Evolutionary conservation across 1,140 invertebrate genomes (phyloP), one percentile per base, ranked within the genome.

Genomic region (Scaptomyza pallida): DNA sequence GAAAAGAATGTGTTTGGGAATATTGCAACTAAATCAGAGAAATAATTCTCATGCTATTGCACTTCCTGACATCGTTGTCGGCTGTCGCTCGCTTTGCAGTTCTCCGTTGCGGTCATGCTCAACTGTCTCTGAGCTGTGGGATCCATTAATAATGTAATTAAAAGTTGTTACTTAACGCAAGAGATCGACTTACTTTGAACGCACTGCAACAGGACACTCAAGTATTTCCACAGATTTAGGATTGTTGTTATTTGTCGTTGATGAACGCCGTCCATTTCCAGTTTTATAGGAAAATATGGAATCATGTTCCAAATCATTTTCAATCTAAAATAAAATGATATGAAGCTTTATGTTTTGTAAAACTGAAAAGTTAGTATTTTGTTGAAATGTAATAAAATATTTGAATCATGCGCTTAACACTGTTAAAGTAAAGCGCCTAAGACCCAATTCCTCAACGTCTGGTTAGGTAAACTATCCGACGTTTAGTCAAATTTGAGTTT

Each of bases 1-100:
- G 59, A 85, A 89, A 92, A 91, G 90, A 80, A 92, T 91, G 91
- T 92, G 91, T 71, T 69, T 72, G 63, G 45, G 68, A 85, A 91
- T 89, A 88, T 77, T 78, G 72, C 72, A 91, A 91, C 90, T 91
- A 91, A 91, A 91, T 91, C 90, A 91, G 89, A 91, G 90, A 91
- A 91, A 91, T 91, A 91, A 91, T 91, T 91, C 90, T 94, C 94
- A 94, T 93, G 94, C 94, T 92, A 94, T 94, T 81, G 94, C 94
- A 92, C 93, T 94, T 59, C 94, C 94, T 73, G 94, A 94, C 94
- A 94, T 94, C 59, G 94, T 94, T 70, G 94, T 94, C 55, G 93
- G 92, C 82, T 93, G 93, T 78, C 93, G 93, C 69, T 93, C 89
- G 89, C 75, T 90, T 75, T 90, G 83, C 72, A 81, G 74, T 17